phyloP scores from a whole-genome alignment of 2,888 invertebrate species.

The Rhamnusium bicolor region DNA sequence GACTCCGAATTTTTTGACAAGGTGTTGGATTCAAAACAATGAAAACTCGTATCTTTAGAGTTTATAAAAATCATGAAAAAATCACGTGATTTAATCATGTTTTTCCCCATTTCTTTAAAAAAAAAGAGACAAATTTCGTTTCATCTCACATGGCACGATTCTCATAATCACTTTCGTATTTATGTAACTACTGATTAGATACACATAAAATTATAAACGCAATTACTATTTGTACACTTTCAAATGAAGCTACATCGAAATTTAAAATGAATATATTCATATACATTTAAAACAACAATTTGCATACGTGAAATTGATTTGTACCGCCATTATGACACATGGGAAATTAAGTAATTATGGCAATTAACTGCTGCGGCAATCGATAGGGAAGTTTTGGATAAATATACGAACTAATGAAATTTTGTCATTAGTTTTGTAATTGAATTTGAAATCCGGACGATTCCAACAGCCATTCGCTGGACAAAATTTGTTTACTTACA shows the following conservation, averaged over 20 bases:
- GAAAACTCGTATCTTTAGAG: too few species aligned
- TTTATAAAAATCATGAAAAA: too few species aligned
- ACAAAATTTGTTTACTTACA: too few species aligned
- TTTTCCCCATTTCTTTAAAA: too few species aligned
- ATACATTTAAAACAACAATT: not conserved
- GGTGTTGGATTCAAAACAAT: too few species aligned
- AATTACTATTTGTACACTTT: not conserved
- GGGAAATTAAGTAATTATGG: not conserved
- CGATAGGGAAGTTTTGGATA: not conserved
- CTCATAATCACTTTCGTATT: not conserved
- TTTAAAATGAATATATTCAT: not conserved
- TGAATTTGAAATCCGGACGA: not conserved
- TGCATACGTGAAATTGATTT: not conserved
- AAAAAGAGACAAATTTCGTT: too few species aligned
- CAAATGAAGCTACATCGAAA: not conserved
- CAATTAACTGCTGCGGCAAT: not conserved
- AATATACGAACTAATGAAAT: not conserved
- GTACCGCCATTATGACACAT: not conserved
- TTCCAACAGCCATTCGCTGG: not conserved
- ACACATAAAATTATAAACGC: too few species aligned
- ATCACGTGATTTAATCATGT: too few species aligned
- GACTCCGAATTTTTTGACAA: too few species aligned
- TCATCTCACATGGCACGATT: too few species aligned
- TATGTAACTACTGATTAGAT: not conserved
- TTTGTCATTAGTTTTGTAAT: not conserved